Evolutionary conservation across 1,140 invertebrate genomes (phyloP).

Genomic region (Eueides isabella): DNA sequence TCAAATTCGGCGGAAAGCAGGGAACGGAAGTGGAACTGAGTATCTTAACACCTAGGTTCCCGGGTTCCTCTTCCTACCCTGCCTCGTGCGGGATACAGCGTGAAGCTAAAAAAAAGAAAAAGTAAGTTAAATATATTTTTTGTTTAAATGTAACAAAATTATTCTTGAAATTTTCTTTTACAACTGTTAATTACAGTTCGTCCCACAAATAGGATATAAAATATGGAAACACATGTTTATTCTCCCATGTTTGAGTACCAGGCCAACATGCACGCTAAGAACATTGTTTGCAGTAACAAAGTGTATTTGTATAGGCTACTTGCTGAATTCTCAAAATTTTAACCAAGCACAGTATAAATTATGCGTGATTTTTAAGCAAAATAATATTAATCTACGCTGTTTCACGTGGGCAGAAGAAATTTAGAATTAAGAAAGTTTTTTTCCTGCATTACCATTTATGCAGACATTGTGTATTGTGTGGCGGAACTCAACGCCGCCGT

Average conservation of each 20-base stretch:
- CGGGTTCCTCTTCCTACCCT: background rate
- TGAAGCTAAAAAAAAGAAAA: too few relatives aligned
- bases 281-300: background rate
- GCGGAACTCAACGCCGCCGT: too few relatives aligned
- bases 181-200: background rate
- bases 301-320: background rate
- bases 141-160: background rate
- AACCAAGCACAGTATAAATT: background rate
- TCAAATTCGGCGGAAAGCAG: too few relatives aligned
- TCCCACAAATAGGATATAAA: background rate
- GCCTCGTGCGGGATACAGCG: too few relatives aligned
- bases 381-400: background rate
- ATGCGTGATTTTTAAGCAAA: background rate
- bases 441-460: too few relatives aligned
- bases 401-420: too few relatives aligned
- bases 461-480: too few relatives aligned
- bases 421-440: too few relatives aligned
- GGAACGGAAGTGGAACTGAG: too few relatives aligned
- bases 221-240: background rate
- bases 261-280: background rate
- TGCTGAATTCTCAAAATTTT: constrained; percentile 10
- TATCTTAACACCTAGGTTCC: background rate
- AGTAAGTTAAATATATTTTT: background rate
- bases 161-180: background rate
- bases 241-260: background rate